A percentile compares a stretch with the other conserved stretches of the same genome.
phyloP scores from a whole-genome alignment of 92 coral and sea anemone species.

The Bergia sp. region DNA sequence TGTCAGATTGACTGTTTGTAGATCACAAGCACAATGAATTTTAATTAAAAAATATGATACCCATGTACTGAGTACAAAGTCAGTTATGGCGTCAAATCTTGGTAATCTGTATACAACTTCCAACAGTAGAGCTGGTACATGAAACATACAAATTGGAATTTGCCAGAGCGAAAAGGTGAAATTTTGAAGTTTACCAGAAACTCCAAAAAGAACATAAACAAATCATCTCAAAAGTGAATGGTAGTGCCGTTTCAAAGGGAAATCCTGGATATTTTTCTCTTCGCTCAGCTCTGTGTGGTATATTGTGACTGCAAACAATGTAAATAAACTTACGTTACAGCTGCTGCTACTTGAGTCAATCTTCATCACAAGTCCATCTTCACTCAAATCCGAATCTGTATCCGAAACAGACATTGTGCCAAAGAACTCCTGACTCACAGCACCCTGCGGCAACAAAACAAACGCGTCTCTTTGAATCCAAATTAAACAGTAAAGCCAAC shows the following conservation, averaged over 20 bases:
- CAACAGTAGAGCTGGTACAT: too few relatives aligned
- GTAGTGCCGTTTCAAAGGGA: neutral
- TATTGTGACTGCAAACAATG: neutral
- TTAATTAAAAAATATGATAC: too few relatives aligned
- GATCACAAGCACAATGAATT: too few relatives aligned
- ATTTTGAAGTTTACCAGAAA: too few relatives aligned
- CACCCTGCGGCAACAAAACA: constrained; percentile 13
- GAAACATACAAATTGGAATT: too few relatives aligned
- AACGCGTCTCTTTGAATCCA: too few relatives aligned
- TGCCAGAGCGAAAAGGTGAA: too few relatives aligned
- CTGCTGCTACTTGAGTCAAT: constrained; percentile 72
- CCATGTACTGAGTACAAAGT: too few relatives aligned
- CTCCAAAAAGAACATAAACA: too few relatives aligned
- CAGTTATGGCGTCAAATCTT: too few relatives aligned
- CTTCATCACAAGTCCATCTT: constrained; percentile 80
- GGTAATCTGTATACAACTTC: too few relatives aligned
- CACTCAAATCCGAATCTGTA: constrained; percentile 83
- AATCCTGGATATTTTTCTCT: neutral
- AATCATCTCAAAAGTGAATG: neutral
- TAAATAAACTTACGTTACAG: constrained; percentile 66
- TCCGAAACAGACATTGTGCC: constrained; percentile 62
- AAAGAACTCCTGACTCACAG: constrained; percentile 11
- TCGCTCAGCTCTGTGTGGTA: neutral
- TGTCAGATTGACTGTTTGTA: too few relatives aligned
- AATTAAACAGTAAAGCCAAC: neutral